Evolutionary conservation across 2,797 vertebrate species (phyloP).

Genomic region (Anas acuta): DNA sequence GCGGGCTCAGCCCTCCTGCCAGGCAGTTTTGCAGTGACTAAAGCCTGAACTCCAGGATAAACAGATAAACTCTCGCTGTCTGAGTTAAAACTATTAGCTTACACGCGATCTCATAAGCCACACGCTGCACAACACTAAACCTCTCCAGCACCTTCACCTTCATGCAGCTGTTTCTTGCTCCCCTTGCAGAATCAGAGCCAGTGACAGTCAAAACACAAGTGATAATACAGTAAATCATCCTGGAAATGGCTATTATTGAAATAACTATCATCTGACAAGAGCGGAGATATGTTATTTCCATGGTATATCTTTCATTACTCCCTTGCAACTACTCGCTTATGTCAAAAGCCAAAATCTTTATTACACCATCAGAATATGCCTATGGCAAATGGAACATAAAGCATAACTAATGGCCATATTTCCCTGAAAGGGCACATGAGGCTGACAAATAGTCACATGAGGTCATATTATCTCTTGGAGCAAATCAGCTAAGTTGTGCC

Average conservation of each 20-base stretch:
- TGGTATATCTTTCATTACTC: not conserved
- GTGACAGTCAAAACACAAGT: not conserved
- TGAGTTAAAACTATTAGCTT: conserved; percentile 5
- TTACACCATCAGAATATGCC: not conserved
- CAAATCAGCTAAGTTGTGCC: not conserved
- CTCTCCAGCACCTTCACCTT: not conserved
- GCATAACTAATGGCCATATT: not conserved
- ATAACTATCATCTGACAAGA: not conserved
- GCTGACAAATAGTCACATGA: not conserved
- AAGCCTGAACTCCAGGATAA: not conserved
- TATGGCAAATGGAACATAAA: conserved; percentile 15
- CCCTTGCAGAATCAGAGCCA: not conserved
- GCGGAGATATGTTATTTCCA: not conserved
- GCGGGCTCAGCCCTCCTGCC: not conserved
- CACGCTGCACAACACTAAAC: not conserved
- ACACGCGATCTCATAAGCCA: not conserved
- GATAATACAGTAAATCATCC: not conserved
- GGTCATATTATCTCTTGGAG: not conserved
- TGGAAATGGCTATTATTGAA: not conserved
- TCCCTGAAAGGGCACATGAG: not conserved
- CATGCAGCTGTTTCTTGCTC: not conserved
- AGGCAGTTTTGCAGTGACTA: not conserved
- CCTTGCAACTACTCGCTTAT: not conserved
- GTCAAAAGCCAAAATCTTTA: conserved; percentile 26
- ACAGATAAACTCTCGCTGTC: not conserved